Conservation (phyloP, 2,888 invertebrate species). For the Eupithecia tripunctaria region DNA sequence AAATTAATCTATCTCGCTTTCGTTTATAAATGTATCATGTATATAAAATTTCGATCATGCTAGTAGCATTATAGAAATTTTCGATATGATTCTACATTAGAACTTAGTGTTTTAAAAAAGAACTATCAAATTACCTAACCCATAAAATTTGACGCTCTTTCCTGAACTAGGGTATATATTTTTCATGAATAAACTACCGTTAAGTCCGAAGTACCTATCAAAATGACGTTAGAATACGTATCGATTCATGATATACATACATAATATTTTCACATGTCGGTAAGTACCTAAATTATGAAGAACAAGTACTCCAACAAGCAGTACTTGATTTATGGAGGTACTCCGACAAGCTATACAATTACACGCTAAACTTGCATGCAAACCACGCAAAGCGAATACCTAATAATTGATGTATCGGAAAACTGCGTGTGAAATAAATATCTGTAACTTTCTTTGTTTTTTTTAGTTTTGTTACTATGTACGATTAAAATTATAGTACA, state of each 20-base stretch:
- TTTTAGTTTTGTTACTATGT: neutral
- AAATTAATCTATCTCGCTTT: neutral
- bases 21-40: neutral
- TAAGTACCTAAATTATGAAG: neutral
- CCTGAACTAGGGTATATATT: neutral
- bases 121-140: neutral
- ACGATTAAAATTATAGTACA: neutral
- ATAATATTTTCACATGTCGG: neutral
- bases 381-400: neutral
- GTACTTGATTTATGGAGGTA: neutral
- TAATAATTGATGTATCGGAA: neutral
- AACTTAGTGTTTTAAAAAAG: neutral
- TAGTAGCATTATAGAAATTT: neutral
- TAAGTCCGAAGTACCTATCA: neutral
- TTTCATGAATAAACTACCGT: neutral
- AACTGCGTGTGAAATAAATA: constrained; percentile 9
- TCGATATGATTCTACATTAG: neutral
- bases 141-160: neutral
- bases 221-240: neutral
- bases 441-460: neutral
- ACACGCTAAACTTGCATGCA: neutral
- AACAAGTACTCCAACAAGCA: neutral
- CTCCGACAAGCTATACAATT: neutral
- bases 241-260: neutral
- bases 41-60: too few relatives aligned